phyloP scores from a whole-genome alignment of 2,113 vertebrate genomes.

The Actenoides hombroni region DNA sequence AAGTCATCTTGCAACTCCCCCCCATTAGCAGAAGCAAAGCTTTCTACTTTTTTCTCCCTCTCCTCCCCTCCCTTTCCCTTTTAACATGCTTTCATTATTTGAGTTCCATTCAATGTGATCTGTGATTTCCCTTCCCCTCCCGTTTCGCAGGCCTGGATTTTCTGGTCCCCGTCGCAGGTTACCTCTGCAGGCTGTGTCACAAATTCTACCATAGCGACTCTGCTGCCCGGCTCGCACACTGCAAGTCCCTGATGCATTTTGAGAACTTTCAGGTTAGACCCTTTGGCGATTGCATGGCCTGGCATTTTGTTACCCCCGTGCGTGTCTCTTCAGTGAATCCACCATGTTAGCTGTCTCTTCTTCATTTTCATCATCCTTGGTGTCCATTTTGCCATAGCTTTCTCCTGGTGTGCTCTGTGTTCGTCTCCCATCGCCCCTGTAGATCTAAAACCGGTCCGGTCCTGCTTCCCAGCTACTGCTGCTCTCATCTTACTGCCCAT shows the following conservation, averaged over 20 bases:
- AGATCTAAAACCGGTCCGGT: conserved; percentile 22
- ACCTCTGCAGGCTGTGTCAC: conserved; percentile 91
- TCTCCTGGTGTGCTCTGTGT: conserved; percentile 43
- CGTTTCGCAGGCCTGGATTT: conserved; percentile 85
- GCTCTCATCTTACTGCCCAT: conserved; percentile 16
- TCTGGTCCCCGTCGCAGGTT: conserved; percentile 91
- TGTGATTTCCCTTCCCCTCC: conserved; percentile 71
- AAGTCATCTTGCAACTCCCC: conserved; percentile 47
- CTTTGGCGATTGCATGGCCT: conserved; percentile 72
- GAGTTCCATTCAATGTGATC: conserved; percentile 73
- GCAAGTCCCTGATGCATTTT: conserved; percentile 92
- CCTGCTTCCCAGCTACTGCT: conserved; percentile 47
- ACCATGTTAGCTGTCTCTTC: background rate
- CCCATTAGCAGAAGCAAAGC: conserved; percentile 57
- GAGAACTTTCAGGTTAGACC: conserved; percentile 91
- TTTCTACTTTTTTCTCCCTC: background rate
- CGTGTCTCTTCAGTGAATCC: background rate
- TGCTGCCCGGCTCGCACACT: conserved; percentile 85
- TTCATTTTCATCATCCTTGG: conserved; percentile 6
- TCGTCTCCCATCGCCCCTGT: conserved; percentile 26
- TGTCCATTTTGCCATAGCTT: conserved; percentile 16
- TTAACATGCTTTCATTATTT: conserved; percentile 63
- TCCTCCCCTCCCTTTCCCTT: background rate
- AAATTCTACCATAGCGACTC: conserved; percentile 93
- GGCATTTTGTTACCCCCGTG: conserved; percentile 50